Percentiles rank a stretch among this genome's conserved stretches.
These are phyloP conservation scores for Xiphydria camelus DNA, from an alignment of 2,888 invertebrate species.

Conservation along the genomic window DNA sequence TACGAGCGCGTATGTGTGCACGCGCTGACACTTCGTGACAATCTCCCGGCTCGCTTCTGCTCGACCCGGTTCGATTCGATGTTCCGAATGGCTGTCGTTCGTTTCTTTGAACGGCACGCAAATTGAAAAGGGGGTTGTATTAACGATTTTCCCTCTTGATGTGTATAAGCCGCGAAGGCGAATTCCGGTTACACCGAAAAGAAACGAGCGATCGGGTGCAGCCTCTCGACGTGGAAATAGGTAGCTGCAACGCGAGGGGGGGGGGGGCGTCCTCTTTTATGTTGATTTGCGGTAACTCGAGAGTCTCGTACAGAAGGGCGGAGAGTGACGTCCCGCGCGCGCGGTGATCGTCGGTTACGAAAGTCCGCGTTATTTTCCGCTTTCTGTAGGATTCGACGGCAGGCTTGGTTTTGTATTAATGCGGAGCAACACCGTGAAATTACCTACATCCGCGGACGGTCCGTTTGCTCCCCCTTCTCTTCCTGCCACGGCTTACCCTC, in stretches of 20 bases:
- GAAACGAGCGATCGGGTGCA: background rate
- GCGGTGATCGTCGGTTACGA: slow-evolving; percentile 21
- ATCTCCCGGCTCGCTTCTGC: too few relatives aligned
- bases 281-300: too few relatives aligned
- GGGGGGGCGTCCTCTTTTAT: too few relatives aligned
- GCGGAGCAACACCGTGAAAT: slow-evolving; percentile 49
- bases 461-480: slow-evolving; percentile 18
- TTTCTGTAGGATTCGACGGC: background rate
- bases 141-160: slow-evolving; percentile 10
- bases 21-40: too few relatives aligned
- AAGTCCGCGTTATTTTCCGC: slow-evolving; percentile 15
- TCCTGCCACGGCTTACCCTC: background rate
- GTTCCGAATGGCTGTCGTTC: too few relatives aligned
- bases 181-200: background rate
- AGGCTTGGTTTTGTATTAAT: slow-evolving; percentile 36
- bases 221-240: background rate
- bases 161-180: slow-evolving; percentile 2
- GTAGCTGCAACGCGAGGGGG: background rate
- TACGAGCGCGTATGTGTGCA: too few relatives aligned
- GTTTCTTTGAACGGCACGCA: slow-evolving; percentile 5
- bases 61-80: too few relatives aligned
- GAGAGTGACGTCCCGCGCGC: background rate
- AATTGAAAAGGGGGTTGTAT: slow-evolving; percentile 15
- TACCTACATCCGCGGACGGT: slow-evolving; percentile 34
- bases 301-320: too few relatives aligned